Conservation (phyloP, 2,888 invertebrate genomes). For the Ennomos fuscantarius region DNA sequence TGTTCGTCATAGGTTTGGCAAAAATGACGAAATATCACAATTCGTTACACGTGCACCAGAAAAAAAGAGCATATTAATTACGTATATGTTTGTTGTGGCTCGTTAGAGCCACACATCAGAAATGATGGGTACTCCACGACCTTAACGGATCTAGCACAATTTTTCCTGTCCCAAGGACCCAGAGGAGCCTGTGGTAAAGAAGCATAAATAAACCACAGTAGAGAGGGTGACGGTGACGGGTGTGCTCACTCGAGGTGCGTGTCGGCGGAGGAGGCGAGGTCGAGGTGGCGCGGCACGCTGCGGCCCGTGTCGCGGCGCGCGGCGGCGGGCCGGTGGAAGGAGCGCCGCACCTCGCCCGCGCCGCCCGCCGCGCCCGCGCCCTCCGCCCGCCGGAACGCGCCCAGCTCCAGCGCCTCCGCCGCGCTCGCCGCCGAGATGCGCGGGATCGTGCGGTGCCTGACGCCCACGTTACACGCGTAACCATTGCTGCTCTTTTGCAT, state of each 20-base stretch:
- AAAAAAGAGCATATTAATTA: too few relatives aligned
- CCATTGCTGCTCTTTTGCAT: too few relatives aligned
- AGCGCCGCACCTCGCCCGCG: conserved; percentile 63
- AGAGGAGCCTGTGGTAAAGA: too few relatives aligned
- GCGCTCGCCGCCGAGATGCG: conserved; percentile 72
- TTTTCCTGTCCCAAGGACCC: too few relatives aligned
- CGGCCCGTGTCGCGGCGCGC: conserved; percentile 67
- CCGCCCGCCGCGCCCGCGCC: conserved; percentile 53
- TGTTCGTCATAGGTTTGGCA: too few relatives aligned
- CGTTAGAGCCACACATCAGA: too few relatives aligned
- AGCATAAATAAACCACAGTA: not conserved
- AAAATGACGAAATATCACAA: too few relatives aligned
- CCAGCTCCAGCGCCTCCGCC: conserved; percentile 62
- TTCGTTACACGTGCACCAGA: too few relatives aligned
- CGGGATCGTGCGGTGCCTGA: conserved; percentile 79
- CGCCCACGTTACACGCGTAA: not conserved
- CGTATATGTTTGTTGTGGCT: too few relatives aligned
- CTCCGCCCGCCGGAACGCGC: conserved; percentile 72
- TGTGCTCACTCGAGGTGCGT: conserved; percentile 25
- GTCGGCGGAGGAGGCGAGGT: conserved; percentile 61
- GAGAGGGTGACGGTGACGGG: not conserved
- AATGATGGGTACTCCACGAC: too few relatives aligned
- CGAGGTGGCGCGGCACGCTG: conserved; percentile 84
- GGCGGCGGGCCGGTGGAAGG: conserved; percentile 74
- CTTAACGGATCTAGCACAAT: too few relatives aligned